Conservation (phyloP, 2,888 invertebrate species). For the Oligia strigilis region DNA sequence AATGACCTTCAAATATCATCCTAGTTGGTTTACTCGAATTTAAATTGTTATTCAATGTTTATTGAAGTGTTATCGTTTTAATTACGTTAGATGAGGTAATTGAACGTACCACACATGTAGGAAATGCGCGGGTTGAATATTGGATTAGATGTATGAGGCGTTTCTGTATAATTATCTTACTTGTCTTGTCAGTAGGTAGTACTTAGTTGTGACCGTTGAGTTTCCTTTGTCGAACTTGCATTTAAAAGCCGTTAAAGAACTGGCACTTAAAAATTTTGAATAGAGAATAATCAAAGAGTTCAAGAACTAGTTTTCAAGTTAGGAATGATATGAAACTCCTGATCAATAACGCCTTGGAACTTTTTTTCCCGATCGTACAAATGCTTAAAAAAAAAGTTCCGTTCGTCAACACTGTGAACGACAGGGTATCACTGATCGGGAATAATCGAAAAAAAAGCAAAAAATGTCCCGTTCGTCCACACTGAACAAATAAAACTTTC, state of each 20-base stretch:
- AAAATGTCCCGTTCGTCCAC: neutral
- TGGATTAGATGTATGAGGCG: neutral
- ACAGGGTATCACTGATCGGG: too few relatives aligned
- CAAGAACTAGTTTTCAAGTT: neutral
- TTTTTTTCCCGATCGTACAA: too few relatives aligned
- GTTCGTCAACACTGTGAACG: too few relatives aligned
- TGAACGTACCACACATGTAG: conserved; percentile 30
- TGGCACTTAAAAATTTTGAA: neutral
- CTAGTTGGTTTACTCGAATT: conserved; percentile 47
- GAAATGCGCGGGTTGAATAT: conserved; percentile 29
- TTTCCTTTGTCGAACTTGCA: neutral
- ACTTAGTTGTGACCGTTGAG: neutral
- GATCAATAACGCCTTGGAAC: neutral
- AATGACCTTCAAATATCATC: conserved; percentile 61
- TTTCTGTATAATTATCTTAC: neutral
- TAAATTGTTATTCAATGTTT: conserved; percentile 41
- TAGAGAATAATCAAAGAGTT: neutral
- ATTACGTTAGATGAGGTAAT: conserved; percentile 36
- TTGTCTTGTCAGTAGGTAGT: neutral
- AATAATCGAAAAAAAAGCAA: too few relatives aligned
- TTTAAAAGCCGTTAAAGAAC: neutral
- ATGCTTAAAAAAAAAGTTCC: too few relatives aligned
- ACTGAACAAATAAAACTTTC: neutral
- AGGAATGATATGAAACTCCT: neutral
- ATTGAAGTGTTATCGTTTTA: conserved; percentile 18